These are phyloP conservation scores for Xyliphius kryptos DNA, from an alignment of 2,113 vertebrate species.

Conservation along the genomic window DNA sequence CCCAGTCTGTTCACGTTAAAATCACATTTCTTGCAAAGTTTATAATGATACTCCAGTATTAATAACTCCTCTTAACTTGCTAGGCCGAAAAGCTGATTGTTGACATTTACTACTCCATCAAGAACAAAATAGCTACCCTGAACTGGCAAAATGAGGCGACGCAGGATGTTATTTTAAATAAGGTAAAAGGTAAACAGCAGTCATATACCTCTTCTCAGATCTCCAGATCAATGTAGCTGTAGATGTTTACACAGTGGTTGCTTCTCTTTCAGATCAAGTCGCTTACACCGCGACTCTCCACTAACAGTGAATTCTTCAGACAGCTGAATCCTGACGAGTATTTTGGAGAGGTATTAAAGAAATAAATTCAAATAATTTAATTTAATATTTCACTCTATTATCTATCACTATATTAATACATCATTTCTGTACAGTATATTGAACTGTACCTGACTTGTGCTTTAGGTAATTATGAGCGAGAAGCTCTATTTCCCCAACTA, in stretches of 20 bases:
- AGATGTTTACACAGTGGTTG: background rate
- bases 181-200: slow-evolving; percentile 49
- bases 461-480: slow-evolving; percentile 51
- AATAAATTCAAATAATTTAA: no score
- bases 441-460: background rate
- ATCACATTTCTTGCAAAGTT: no score
- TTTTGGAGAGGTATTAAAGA: slow-evolving; percentile 54
- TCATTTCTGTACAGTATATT: slow-evolving; percentile 5
- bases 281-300: slow-evolving; percentile 54
- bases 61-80: background rate
- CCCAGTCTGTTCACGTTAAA: no score
- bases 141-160: slow-evolving; percentile 49
- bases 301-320: slow-evolving; percentile 20
- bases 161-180: slow-evolving; percentile 46
- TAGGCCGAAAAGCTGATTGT: slow-evolving; percentile 59
- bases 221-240: background rate
- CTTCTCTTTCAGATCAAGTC: slow-evolving; percentile 52
- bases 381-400: no score
- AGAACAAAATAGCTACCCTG: slow-evolving; percentile 52
- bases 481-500: slow-evolving; percentile 65
- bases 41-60: no score
- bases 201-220: no score
- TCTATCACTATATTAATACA: background rate
- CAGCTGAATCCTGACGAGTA: slow-evolving; percentile 49
- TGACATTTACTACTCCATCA: slow-evolving; percentile 54